Evolutionary conservation across 2,888 invertebrate genomes (phyloP).

Genomic region (Leptura quadrifasciata): DNA sequence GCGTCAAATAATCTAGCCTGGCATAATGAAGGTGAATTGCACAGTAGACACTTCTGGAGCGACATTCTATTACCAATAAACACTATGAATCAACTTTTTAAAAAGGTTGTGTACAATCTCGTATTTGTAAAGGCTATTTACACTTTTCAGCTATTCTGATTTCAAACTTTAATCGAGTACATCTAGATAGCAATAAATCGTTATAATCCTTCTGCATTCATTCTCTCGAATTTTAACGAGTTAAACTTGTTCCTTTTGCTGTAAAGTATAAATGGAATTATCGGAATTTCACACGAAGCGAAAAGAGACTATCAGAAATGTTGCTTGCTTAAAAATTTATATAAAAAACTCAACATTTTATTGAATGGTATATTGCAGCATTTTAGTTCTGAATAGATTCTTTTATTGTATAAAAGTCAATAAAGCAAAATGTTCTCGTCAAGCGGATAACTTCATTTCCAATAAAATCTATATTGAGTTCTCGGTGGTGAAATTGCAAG

Average conservation of each 20-base stretch:
- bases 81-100: no score
- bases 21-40: no score
- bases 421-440: constrained; percentile 34
- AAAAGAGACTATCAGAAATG: constrained; percentile 30
- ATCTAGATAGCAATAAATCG: constrained; percentile 22
- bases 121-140: no score
- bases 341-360: constrained; percentile 31
- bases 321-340: constrained; percentile 14
- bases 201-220: constrained; percentile 18
- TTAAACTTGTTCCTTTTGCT: constrained; percentile 8
- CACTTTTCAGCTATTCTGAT: constrained; percentile 14
- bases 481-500: neutral
- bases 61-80: no score
- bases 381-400: constrained; percentile 25
- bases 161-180: constrained; percentile 14
- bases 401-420: constrained; percentile 33
- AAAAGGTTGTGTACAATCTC: no score
- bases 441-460: constrained; percentile 31
- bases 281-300: constrained; percentile 30
- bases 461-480: constrained; percentile 21
- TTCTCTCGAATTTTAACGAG: constrained; percentile 9
- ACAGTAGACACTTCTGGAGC: no score
- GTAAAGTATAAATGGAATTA: constrained; percentile 36
- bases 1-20: no score
- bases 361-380: constrained; percentile 31